Evolutionary conservation across 2,797 vertebrate species (phyloP), one percentile per base, ranked within the genome.

Genomic region (Hylomyscus alleni): DNA sequence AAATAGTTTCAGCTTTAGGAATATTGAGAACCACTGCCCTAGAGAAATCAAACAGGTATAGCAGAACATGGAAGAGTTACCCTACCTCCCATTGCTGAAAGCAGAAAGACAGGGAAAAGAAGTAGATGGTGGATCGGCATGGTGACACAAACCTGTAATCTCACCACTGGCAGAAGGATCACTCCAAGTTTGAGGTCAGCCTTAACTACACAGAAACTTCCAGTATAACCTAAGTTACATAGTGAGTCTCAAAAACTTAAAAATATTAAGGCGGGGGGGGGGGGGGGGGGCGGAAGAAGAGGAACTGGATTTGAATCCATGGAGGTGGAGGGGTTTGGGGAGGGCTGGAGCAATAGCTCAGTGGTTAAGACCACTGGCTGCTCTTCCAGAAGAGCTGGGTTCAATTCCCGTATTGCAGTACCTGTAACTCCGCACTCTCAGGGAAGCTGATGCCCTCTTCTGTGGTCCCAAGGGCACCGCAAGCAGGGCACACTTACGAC

Each of bases 1-100:
- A 40, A 40, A 29, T 17, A 12, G 11, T n/a, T 6, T 1, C 19
- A 3, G 44, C 31, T 2, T 50, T n/a, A 52, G 20, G 83, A 69
- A n/a, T 7, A 12, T 24, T 34, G 58, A 31, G 26, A 47, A 44
- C 44, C 44, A 67, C 31, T 50, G 11, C 44, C 83, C 73, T 62
- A 80, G 26, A 95, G 73, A 88, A 95, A 85, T 76, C 54, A 60
- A 47, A 88, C 58, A 65, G 20, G 34, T 20, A 56, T 1, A 92
- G 54, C 34, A 89, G 90, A 84, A 56, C 31, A n/a, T 90, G 26
- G 6, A 93, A 87, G 40, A 76, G n/a, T 47, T 40, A 50, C 47
- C 40, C 80, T 34, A 34, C 37, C 34, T 67, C 56, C 82, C 62
- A 84, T 2, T 14, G 14, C 65, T 69, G 44, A 72, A 83, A 47